Base-by-base conservation (phyloP, 2,888 invertebrate species). In the Thalpophila matura region DNA sequence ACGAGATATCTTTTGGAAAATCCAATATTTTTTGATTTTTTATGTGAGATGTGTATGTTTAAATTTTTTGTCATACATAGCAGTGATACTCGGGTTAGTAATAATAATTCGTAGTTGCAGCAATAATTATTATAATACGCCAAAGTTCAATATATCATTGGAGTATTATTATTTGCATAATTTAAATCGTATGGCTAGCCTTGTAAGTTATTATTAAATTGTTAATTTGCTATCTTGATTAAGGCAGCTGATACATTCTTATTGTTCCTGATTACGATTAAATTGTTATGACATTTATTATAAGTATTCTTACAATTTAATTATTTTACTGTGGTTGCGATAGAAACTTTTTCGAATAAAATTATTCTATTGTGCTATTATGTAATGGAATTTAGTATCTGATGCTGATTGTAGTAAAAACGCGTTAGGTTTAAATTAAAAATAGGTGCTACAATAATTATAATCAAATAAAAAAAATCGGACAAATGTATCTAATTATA, bases 91-190 rank as follows among this genome's bases (percentile, higher is more conserved):
- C n/a, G n/a, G n/a, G n/a, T n/a, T 4, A 2, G 26, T 14, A 10
- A 0, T 40, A 6, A 9, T 0, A 0, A 16, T 10, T n/a, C 10
- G 0, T 18, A 0, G 7, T 5, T 33, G 20, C 31, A 51, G 64
- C 4, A 53, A 47, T 50, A 42, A 31, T 54, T 35, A 51, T 62
- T 54, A 70, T 29, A 38, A 38, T 18, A 54, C n/a, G 14, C 9
- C 45, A 56, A 47, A 51, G 51, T 47, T 64, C 56, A 62, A 47
- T 43, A 56, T 51, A 64, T 71, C 65, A 64, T 40, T 31, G 40
- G 16, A 24, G 27, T 70, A 29, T 29, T 53, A 51, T 43, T 53
- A 38, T 59, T 66, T 42, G 40, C 35, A 55, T 70, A 54, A 66
- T 50, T 46, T 2, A 54, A 54, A 50, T 40, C 7, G 47, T 10